phyloP scores from a whole-genome alignment of 2,797 vertebrate species.

The Picus viridis region DNA sequence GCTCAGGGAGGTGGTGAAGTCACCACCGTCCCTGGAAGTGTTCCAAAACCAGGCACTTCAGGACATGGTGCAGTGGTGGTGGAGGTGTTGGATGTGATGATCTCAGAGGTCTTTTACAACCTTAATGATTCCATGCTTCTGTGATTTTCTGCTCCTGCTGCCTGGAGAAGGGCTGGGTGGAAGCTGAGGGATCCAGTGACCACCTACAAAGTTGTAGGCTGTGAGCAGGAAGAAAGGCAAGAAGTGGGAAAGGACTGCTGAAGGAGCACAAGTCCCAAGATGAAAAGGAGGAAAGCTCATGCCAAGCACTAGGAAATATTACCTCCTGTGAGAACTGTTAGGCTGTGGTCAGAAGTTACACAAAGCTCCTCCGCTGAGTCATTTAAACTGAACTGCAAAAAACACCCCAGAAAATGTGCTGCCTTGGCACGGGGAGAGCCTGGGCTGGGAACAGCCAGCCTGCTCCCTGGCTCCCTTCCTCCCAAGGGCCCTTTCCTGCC shows the following conservation, averaged over 20 bases:
- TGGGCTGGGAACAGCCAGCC: slow-evolving; percentile 28
- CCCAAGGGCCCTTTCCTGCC: slow-evolving; percentile 23
- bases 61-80: too few relatives aligned
- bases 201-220: not conserved
- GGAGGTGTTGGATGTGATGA: too few relatives aligned
- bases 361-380: slow-evolving; percentile 37
- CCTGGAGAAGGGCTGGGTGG: not conserved
- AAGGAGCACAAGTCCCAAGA: slow-evolving; percentile 33
- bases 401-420: slow-evolving; percentile 54
- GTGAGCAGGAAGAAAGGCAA: not conserved
- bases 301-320: slow-evolving; percentile 52
- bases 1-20: too few relatives aligned
- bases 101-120: too few relatives aligned
- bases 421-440: not conserved
- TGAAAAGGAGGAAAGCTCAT: slow-evolving; percentile 31
- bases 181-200: not conserved
- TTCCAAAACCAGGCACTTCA: too few relatives aligned
- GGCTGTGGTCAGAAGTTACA: slow-evolving; percentile 51
- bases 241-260: not conserved
- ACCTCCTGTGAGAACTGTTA: slow-evolving; percentile 61
- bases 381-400: slow-evolving; percentile 54
- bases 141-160: not conserved
- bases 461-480: slow-evolving; percentile 36
- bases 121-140: too few relatives aligned
- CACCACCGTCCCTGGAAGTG: too few relatives aligned